A percentile compares a stretch with the other conserved stretches of the same genome.
Evolutionary conservation across 2,888 invertebrate species (phyloP).

Genomic region (Punctoribates punctum): DNA sequence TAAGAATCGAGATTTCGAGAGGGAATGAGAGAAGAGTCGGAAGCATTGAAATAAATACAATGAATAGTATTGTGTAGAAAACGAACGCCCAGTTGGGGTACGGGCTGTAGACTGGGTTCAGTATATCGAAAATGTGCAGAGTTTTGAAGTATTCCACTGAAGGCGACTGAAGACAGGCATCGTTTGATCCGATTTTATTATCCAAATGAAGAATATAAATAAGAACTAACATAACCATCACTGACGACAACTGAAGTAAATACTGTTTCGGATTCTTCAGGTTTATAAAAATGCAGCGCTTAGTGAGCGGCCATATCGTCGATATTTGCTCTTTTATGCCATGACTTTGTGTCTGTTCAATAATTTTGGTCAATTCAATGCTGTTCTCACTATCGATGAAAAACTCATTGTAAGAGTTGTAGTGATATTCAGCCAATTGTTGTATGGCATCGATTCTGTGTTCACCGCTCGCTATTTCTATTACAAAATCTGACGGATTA

Average conservation of each 20-base stretch:
- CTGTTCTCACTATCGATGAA: not conserved
- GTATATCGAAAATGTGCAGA: conserved; percentile 25
- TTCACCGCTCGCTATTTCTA: conserved; percentile 87
- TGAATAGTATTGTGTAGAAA: conserved; percentile 42
- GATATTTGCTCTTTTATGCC: not conserved
- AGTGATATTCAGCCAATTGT: conserved; percentile 27
- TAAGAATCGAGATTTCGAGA: conserved; percentile 37
- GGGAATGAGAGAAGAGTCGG: conserved; percentile 44
- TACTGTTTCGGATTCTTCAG: conserved; percentile 43
- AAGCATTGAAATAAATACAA: conserved; percentile 42
- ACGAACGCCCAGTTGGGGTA: conserved; percentile 52
- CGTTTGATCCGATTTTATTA: conserved; percentile 40
- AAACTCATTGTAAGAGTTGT: not conserved
- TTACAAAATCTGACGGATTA: conserved; percentile 92
- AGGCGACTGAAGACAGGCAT: conserved; percentile 42
- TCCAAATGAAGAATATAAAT: conserved; percentile 40
- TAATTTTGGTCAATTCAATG: conserved; percentile 41
- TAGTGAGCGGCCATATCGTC: conserved; percentile 33
- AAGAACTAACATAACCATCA: conserved; percentile 36
- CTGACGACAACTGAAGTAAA: conserved; percentile 30
- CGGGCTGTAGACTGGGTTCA: not conserved
- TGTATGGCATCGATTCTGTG: conserved; percentile 58
- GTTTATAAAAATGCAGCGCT: conserved; percentile 35
- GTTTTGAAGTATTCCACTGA: not conserved
- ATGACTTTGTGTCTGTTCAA: conserved; percentile 38